Evolutionary conservation across 2,888 invertebrate genomes (phyloP), one percentile per base, ranked within the genome.

Genomic region (Plemyria rubiginata): DNA sequence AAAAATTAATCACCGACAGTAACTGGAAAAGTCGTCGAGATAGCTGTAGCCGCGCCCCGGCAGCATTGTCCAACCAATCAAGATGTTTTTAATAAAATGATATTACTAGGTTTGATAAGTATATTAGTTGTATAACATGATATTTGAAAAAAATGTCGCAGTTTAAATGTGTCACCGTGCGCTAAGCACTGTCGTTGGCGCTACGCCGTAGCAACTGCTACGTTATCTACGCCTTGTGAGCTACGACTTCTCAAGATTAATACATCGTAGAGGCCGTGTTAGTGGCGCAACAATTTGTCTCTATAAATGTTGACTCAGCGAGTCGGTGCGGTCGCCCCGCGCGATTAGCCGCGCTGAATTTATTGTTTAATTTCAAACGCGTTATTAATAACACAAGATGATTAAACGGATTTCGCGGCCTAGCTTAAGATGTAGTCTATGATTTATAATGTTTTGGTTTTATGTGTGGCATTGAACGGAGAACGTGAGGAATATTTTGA

Each of bases 271-370:
- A 85, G 86, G 82, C 84, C 82, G 81, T 84, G 87, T 86, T 88
- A 87, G 87, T 90, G 86, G 85, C 83, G 87, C 87, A 86, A 92
- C 92, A 90, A 92, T 92, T 92, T 92, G 92, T 92, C 92, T 92
- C 90, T 92, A 92, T 92, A 92, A 92, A 92, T 87, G 92, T 91
- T 91, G 91, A 92, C 86, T 92, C 92, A 92, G 92, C 90, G 82
- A 84, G 74, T 80, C 83, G 88, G 15, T 50, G 52, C 84, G 89
- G 90, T 84, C 84, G 79, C 84, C 84, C 81, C 83, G 87, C 86
- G 85, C 89, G 92, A 92, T 92, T 92, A 92, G 90, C 91, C 78
- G 78, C 84, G 80, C 85, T 82, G 83, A 92, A 92, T 92, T 92
- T 92, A 92, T 92, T 92, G 92, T 92, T 91, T 92, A 92, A 92